phyloP scores from a whole-genome alignment of 2,113 vertebrate species.

The Dipodomys stephensi region DNA sequence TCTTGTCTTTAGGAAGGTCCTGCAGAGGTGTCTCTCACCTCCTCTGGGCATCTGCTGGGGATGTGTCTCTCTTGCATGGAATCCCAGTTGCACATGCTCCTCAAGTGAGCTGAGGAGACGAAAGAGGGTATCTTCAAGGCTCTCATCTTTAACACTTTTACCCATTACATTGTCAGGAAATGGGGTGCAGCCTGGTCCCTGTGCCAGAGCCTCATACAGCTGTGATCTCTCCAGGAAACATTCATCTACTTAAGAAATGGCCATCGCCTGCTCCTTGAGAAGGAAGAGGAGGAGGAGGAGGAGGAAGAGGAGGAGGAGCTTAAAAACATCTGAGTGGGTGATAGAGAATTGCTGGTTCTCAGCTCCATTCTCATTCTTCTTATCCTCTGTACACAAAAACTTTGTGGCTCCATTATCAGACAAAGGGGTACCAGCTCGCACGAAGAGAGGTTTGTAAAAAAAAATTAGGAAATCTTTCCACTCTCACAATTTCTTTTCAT shows the following conservation, averaged over 20 bases:
- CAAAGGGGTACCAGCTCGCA: neutral
- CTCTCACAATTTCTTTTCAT: neutral
- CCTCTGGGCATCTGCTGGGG: no score
- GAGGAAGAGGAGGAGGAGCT: neutral
- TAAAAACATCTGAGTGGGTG: neutral
- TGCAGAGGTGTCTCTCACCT: no score
- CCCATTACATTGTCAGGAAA: neutral
- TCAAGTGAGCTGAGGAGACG: neutral
- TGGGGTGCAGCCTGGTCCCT: neutral
- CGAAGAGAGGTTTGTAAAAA: neutral
- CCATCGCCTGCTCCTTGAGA: neutral
- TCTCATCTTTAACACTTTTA: neutral
- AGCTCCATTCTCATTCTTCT: neutral
- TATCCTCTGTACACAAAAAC: neutral
- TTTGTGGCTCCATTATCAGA: neutral
- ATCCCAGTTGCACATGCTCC: neutral
- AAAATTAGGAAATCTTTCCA: neutral
- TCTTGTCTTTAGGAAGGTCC: neutral
- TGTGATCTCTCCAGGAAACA: neutral
- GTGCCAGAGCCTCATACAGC: neutral
- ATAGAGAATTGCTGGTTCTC: neutral
- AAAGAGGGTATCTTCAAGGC: neutral
- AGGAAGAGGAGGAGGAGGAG: neutral
- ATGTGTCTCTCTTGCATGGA: no score
- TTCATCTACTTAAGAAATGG: neutral